Conservation (phyloP, 1,140 invertebrate genomes). For the Pararge aegeria region DNA sequence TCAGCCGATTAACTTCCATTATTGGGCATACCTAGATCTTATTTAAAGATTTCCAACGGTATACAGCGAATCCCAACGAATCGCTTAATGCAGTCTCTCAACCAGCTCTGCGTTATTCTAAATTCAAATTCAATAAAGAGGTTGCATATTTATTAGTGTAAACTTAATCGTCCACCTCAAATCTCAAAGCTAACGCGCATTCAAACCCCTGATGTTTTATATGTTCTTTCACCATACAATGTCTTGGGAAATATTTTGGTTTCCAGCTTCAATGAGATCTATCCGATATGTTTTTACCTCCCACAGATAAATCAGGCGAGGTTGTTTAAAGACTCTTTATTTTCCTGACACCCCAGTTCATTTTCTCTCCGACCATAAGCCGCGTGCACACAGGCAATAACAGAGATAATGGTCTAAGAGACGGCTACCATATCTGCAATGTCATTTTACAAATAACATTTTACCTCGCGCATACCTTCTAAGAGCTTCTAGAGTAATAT, state of each 20-base stretch:
- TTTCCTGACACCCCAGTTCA: slow-evolving; percentile 61
- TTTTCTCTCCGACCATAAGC: slow-evolving; percentile 67
- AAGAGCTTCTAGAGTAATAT: too few relatives aligned
- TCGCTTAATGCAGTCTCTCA: too few relatives aligned
- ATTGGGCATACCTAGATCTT: too few relatives aligned
- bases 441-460: not conserved
- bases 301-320: slow-evolving; percentile 51
- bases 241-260: slow-evolving; percentile 21
- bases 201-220: not conserved
- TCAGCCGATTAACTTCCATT: too few relatives aligned
- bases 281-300: slow-evolving; percentile 31
- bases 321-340: slow-evolving; percentile 63
- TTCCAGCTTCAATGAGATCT: slow-evolving; percentile 28
- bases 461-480: too few relatives aligned
- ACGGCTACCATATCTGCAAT: not conserved
- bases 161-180: too few relatives aligned
- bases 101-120: too few relatives aligned
- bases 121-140: too few relatives aligned
- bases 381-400: slow-evolving; percentile 69
- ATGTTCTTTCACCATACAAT: not conserved
- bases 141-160: too few relatives aligned
- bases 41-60: too few relatives aligned
- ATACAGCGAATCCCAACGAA: too few relatives aligned
- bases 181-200: not conserved
- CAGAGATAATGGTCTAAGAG: slow-evolving; percentile 39